A percentile compares a stretch with the other conserved stretches of the same genome.
Evolutionary conservation across 2,797 vertebrate genomes (phyloP).

Genomic region (Odontamblyopus lacepedii): DNA sequence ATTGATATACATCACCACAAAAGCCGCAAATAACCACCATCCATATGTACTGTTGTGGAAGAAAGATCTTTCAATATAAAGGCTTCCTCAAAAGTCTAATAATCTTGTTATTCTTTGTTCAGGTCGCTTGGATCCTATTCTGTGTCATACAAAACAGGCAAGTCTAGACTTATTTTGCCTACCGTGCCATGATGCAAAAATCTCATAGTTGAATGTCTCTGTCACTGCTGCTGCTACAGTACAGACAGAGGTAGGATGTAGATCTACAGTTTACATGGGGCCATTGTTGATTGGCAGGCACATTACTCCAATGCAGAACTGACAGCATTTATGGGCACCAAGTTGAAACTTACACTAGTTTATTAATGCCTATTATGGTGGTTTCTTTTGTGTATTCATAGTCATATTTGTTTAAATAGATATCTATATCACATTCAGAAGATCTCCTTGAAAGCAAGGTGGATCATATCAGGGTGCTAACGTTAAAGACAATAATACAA

Average conservation of each 20-base stretch:
- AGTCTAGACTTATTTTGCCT: conserved; percentile 35
- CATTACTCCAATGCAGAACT: conserved; percentile 52
- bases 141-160: conserved; percentile 13
- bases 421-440: too few relatives aligned
- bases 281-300: conserved; percentile 56
- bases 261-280: conserved; percentile 36
- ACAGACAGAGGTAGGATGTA: conserved; percentile 43
- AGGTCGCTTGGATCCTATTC: background rate
- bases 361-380: background rate
- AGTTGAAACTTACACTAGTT: background rate
- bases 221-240: conserved; percentile 30
- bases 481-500: background rate
- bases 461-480: background rate
- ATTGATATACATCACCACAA: background rate
- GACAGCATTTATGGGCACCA: conserved; percentile 1
- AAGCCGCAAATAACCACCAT: background rate
- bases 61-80: too few relatives aligned
- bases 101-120: background rate
- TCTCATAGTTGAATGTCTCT: conserved; percentile 22
- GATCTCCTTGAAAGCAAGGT: too few relatives aligned
- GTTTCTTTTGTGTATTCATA: background rate
- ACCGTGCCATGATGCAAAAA: conserved; percentile 26
- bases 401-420: too few relatives aligned
- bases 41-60: too few relatives aligned
- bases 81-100: background rate